Evolutionary conservation across 1,140 invertebrate species (phyloP).

Genomic region (Microplitis mediator): DNA sequence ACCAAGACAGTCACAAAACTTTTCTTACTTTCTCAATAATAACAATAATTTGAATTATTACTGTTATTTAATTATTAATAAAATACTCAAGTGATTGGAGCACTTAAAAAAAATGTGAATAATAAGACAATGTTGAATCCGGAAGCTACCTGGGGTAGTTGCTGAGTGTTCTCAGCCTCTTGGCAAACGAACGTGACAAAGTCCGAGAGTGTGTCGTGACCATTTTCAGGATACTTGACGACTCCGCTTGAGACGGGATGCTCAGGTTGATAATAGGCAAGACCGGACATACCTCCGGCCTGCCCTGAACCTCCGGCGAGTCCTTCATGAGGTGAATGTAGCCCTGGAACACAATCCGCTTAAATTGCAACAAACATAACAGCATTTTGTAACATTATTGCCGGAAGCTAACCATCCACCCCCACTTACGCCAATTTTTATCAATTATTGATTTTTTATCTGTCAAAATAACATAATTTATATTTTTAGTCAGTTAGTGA

Average conservation of each 20-base stretch:
- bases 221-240: slow-evolving; percentile 81
- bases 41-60: neutral
- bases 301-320: slow-evolving; percentile 73
- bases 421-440: slow-evolving; percentile 25
- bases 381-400: slow-evolving; percentile 29
- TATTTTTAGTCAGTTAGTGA: too few relatives aligned
- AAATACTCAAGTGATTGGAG: slow-evolving; percentile 46
- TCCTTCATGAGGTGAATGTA: slow-evolving; percentile 67
- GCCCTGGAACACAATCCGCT: slow-evolving; percentile 59
- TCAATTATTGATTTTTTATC: neutral
- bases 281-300: slow-evolving; percentile 66
- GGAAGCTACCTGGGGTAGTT: slow-evolving; percentile 75
- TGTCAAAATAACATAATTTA: neutral
- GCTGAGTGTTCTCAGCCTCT: slow-evolving; percentile 83
- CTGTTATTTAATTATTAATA: neutral
- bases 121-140: slow-evolving; percentile 29
- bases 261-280: slow-evolving; percentile 69
- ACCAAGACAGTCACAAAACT: too few relatives aligned
- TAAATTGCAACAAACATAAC: slow-evolving; percentile 24
- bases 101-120: slow-evolving; percentile 30
- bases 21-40: neutral
- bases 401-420: slow-evolving; percentile 39
- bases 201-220: slow-evolving; percentile 90
- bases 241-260: slow-evolving; percentile 67
- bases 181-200: slow-evolving; percentile 97